These are phyloP conservation scores for Amblyraja radiata DNA, from an alignment of 2,797 vertebrate species.

Conservation along the genomic window DNA sequence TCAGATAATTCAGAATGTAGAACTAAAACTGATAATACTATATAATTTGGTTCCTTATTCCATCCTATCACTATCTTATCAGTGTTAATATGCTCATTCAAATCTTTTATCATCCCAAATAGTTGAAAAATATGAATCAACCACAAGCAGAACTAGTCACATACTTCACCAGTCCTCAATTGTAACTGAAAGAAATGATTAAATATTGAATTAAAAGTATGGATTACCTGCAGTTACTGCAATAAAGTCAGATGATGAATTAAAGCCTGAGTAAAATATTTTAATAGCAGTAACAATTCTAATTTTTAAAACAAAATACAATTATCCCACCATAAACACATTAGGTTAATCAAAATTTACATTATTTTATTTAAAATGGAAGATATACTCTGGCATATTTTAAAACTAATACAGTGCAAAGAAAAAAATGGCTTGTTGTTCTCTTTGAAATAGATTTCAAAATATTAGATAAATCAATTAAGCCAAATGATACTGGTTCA, in stretches of 20 bases:
- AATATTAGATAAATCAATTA: not conserved
- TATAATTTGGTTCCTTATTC: not conserved
- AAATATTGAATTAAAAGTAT: not conserved
- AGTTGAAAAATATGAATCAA: not conserved
- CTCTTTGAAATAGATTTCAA: conserved; percentile 40
- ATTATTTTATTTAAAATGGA: not conserved
- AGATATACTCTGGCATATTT: not conserved
- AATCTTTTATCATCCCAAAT: not conserved
- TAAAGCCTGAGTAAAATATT: not conserved
- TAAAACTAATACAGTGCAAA: not conserved
- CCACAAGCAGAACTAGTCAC: not conserved
- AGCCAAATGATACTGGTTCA: not conserved
- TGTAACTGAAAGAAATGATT: not conserved
- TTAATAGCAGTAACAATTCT: not conserved
- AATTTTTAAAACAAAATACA: not conserved
- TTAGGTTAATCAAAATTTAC: not conserved
- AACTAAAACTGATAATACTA: not conserved
- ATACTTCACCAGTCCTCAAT: not conserved
- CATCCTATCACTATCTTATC: not conserved
- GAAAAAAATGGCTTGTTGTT: not conserved
- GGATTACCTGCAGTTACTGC: too few relatives aligned
- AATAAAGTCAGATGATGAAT: not conserved
- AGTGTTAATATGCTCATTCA: too few relatives aligned
- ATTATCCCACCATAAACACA: not conserved
- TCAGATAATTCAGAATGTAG: not conserved